Conservation (phyloP, 2,888 invertebrate genomes). For the Ischnura elegans region DNA sequence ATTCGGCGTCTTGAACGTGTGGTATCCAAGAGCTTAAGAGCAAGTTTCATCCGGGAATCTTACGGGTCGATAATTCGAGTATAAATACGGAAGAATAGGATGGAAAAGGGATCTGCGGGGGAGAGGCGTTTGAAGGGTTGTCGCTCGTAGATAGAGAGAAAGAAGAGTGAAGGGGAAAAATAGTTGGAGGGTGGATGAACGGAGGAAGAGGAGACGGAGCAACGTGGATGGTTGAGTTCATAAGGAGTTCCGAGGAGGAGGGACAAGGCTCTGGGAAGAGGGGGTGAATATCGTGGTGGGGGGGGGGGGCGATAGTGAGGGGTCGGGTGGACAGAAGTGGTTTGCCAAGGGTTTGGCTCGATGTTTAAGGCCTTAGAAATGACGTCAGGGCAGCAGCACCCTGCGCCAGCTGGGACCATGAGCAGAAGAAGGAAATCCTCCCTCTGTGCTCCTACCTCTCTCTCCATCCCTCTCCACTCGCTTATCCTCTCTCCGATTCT, state of each 20-base stretch:
- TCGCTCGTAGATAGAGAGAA: not conserved
- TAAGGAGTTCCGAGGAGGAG: not conserved
- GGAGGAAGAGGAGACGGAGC: not conserved
- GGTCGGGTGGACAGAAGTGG: not conserved
- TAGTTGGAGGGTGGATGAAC: not conserved
- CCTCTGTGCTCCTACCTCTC: not conserved
- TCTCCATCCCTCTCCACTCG: not conserved
- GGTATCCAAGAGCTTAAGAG: no score
- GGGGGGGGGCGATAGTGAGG: not conserved
- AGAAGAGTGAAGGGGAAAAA: no score
- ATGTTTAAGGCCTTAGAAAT: conserved; percentile 7
- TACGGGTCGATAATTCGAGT: not conserved
- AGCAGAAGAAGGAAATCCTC: not conserved
- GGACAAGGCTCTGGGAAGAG: not conserved
- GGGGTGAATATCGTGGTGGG: not conserved
- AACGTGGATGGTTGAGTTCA: not conserved
- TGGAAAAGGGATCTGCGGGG: not conserved
- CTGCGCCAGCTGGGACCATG: conserved; percentile 48
- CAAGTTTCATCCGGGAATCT: no score
- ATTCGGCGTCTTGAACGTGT: no score
- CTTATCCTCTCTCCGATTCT: no score
- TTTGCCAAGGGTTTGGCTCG: conserved; percentile 13
- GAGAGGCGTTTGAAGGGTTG: not conserved
- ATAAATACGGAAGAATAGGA: not conserved
- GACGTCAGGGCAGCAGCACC: conserved; percentile 59